Base-by-base conservation (phyloP, 1,140 invertebrate genomes). In the Caenorhabditis latens region DNA sequence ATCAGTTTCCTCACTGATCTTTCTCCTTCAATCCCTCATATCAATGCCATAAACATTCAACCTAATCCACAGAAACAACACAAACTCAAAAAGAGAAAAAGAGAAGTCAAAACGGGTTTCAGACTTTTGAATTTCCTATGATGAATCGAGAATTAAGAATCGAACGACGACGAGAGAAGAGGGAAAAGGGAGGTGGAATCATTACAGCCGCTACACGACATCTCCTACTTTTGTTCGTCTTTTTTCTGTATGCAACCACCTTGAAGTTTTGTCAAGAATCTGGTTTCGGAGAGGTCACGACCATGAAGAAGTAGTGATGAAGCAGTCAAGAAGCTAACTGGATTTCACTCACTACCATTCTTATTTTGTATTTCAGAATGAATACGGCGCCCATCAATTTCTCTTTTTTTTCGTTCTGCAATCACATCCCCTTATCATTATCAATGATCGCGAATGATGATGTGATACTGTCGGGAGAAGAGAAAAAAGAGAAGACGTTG, bases 271-370 rank as follows among this genome's bases (percentile, higher is more conserved):
- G 4, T 79, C 71, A 79, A 79, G 71, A 79, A 79, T 79, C 71
- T 79, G 46, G 71, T 79, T 79, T 50, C 71, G 71, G 57, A 58
- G 71, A 79, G 71, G 71, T 79, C 71, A 50, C 71, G 57, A 58
- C 16, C 8, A 16, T n/a, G n/a, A n/a, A n/a, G 57, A 58, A 58
- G 57, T 19, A n/a, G 57, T 32, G 32, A 58, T n/a, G n/a, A n/a
- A 21, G 21, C 8, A 32, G 11, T 16, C 11, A 46, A 75, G 67
- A 46, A 75, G 42, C 67, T 50, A 79, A 79, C 46, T 79, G n/a
- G 43, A 79, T 21, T 79, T 50, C 11, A 11, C 46, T 19, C 8
- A 32, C 32, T 32, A 32, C 32, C 32, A 32, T 32, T 32, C 32
- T 50, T 46, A 7, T 13, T n/a, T 43, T 46, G 57, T 58, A 58